phyloP scores from a whole-genome alignment of 2,797 vertebrate species.

The Nasua narica region DNA sequence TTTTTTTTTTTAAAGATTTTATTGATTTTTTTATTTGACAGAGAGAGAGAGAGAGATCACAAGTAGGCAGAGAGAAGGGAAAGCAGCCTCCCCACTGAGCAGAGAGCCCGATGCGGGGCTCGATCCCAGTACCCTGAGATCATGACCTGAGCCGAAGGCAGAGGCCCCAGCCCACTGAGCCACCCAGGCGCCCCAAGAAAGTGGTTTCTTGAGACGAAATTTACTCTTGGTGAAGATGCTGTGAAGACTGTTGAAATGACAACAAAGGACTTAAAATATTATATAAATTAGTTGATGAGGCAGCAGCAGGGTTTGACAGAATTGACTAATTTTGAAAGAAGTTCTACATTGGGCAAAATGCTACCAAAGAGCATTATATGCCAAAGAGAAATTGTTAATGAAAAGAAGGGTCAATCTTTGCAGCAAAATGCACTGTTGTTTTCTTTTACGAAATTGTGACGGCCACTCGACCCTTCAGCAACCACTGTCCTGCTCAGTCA shows the following conservation, averaged over 20 bases:
- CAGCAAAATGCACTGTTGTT: neutral
- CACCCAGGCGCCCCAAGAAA: no score
- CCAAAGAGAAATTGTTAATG: neutral
- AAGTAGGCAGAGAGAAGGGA: no score
- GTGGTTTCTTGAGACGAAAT: neutral
- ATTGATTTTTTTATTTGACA: no score
- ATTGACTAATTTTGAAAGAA: neutral
- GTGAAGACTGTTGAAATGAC: neutral
- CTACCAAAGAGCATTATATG: neutral
- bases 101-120: no score
- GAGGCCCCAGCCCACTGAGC: no score
- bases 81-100: no score
- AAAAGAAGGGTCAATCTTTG: neutral
- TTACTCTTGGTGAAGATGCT: neutral
- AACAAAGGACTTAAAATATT: neutral
- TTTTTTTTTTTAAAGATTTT: no score
- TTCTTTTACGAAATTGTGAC: neutral
- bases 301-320: neutral
- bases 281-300: neutral
- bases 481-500: neutral
- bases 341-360: neutral
- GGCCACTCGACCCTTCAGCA: neutral
- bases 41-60: no score
- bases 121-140: no score
- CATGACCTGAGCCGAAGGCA: no score